Percentiles rank a stretch among this genome's conserved stretches.
phyloP scores from a whole-genome alignment of 2,888 invertebrate species.

The Andrena praecox region DNA sequence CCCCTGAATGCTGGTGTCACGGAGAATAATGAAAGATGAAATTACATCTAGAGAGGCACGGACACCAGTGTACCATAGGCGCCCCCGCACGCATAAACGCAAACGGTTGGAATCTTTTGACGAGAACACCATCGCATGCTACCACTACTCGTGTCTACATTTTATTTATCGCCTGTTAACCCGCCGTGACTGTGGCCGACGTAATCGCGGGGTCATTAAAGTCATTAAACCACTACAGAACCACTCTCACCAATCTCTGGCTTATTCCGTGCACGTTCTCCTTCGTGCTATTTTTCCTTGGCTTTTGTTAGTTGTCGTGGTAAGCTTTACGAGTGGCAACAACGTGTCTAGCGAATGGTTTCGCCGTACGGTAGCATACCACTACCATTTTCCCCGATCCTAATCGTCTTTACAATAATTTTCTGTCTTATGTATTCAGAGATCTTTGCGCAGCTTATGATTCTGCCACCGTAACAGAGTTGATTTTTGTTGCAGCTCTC shows the following conservation, averaged over 20 bases:
- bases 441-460: not conserved
- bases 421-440: not conserved
- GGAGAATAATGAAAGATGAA: not conserved
- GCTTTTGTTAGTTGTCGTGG: not conserved
- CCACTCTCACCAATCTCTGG: constrained; percentile 15
- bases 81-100: not conserved
- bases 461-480: not conserved
- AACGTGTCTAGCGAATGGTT: not conserved
- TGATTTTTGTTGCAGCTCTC: not conserved
- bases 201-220: constrained; percentile 72
- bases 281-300: not conserved
- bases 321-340: not conserved
- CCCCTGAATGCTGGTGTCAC: not conserved
- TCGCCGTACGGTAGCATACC: not conserved
- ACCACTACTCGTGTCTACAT: constrained; percentile 34
- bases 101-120: constrained; percentile 6
- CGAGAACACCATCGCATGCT: constrained; percentile 28
- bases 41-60: not conserved
- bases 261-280: constrained; percentile 9
- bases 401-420: not conserved
- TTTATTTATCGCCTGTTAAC: constrained; percentile 68
- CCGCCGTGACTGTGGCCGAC: constrained; percentile 57
- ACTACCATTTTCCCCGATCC: not conserved
- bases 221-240: constrained; percentile 67
- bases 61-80: too few species aligned